phyloP scores from a whole-genome alignment of 1,140 invertebrate species.

The Globodera ellingtonae region DNA sequence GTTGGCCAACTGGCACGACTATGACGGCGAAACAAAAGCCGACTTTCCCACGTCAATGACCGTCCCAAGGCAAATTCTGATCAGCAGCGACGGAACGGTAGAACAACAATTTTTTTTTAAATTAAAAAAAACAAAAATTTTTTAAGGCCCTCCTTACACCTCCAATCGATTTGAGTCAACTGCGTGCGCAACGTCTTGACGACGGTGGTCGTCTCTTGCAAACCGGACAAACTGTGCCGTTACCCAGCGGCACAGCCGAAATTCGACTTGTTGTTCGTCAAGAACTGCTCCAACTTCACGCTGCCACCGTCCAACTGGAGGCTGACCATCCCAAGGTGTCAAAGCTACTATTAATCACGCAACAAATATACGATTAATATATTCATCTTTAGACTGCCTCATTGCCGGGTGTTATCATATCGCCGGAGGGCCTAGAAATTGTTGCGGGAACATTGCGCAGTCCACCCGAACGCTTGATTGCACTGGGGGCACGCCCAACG shows the following conservation, averaged over 20 bases:
- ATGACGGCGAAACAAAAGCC: constrained; percentile 11
- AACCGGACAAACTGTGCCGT: constrained; percentile 14
- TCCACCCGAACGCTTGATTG: constrained; percentile 22
- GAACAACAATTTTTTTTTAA: background rate
- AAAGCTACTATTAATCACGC: constrained; percentile 13
- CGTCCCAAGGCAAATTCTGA: constrained; percentile 19
- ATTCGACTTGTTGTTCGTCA: constrained; percentile 17
- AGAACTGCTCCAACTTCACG: background rate
- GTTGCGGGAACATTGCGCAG: constrained; percentile 8
- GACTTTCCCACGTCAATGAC: constrained; percentile 30
- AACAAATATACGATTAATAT: background rate
- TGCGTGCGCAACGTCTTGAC: constrained; percentile 11
- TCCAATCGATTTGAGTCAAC: constrained; percentile 15
- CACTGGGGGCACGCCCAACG: constrained; percentile 24
- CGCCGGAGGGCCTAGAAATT: constrained; percentile 27
- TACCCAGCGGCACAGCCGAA: constrained; percentile 33
- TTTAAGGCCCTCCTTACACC: constrained; percentile 16
- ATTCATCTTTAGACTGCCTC: background rate
- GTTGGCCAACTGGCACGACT: constrained; percentile 31
- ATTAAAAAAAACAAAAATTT: background rate
- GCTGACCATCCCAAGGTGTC: background rate
- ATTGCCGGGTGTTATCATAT: constrained; percentile 9
- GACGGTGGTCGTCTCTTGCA: background rate
- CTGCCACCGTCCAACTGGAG: constrained; percentile 1
- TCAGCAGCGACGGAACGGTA: constrained; percentile 21